Base-by-base conservation (phyloP, 2,888 invertebrate genomes). In the Melanchra persicariae region DNA sequence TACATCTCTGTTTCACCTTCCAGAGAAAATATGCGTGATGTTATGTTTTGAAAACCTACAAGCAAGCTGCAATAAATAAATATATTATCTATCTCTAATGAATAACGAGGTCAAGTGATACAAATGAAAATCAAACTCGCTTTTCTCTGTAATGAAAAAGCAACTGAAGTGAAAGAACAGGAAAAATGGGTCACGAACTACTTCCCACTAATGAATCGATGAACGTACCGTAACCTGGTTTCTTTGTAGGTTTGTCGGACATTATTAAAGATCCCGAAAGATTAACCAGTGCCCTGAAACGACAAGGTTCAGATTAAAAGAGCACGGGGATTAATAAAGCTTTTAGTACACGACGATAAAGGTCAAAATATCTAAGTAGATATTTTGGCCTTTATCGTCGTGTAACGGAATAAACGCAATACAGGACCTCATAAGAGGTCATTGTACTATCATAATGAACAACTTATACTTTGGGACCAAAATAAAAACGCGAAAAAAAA, bases 181-280 rank as follows among this genome's bases (percentile, higher is more conserved):
- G n/a, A 34, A 43, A 45, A 47, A 19, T 26, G 37, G 47, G 15
- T 69, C 17, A 43, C 30, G 10, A 43, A 52, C 30, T 30, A 5
- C 30, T 37, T 40, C 19, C 3, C 9, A 17, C 37, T 17, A 59
- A 54, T 34, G 9, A 47, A 59, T 69, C 40, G 45, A 69, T 58
- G 8, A 37, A 22, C 40, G 24, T 7, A 17, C 12, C 26, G 1
- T 67, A 43, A 34, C 43, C 68, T n/a, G 34, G 49, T 72, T 75
- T 66, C 12, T 43, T 49, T 55, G 37, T 45, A 26, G 19, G 17
- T n/a, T 26, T 19, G n/a, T 26, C 15, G 7, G 24, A 40, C 10
- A 10, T n/a, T 47, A 34, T 24, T n/a, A 15, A 65, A 24, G 19
- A n/a, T 26, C 19, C 60, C 74, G 15, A 52, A 63, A 54, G 8